Conservation (phyloP, 2,888 invertebrate species). For the Drosophila antonietae region DNA sequence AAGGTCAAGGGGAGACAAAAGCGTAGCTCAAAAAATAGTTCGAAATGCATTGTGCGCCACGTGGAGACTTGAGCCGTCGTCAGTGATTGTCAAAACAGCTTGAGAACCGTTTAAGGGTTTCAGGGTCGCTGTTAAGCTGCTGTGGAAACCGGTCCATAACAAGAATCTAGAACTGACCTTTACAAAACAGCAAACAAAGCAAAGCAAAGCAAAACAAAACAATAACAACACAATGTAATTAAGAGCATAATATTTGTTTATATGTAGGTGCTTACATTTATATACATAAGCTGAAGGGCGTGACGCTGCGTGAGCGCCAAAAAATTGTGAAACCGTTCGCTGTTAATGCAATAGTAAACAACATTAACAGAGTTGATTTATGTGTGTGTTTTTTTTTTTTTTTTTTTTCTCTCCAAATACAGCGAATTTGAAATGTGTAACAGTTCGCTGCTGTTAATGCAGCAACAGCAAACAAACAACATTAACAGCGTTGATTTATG, state of each 20-base stretch:
- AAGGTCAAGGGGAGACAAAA: conserved; percentile 31
- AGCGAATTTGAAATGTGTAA: conserved; percentile 25
- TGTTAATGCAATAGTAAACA: conserved; percentile 39
- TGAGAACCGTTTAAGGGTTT: conserved; percentile 1
- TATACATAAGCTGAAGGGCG: conserved; percentile 26
- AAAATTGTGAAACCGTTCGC: conserved; percentile 29
- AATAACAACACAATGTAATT: conserved; percentile 15
- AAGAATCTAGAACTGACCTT: conserved; percentile 56
- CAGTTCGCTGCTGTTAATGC: conserved; percentile 25
- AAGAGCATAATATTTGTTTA: conserved; percentile 19
- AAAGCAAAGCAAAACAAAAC: conserved; percentile 1
- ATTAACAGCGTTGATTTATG: conserved; percentile 34
- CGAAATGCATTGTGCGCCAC: conserved; percentile 29
- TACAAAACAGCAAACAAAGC: conserved; percentile 17
- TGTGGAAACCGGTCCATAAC: conserved; percentile 41
- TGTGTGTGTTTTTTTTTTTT: conserved; percentile 15
- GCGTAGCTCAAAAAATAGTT: conserved; percentile 11
- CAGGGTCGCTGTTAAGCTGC: conserved; percentile 26
- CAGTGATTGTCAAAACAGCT: conserved; percentile 24
- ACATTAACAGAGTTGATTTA: conserved; percentile 34
- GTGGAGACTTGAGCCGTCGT: conserved; percentile 15
- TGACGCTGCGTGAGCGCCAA: conserved; percentile 30
- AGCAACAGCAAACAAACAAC: conserved; percentile 30
- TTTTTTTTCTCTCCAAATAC: not conserved
- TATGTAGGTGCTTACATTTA: not conserved